These are phyloP conservation scores for Girardia tigrina DNA, from an alignment of 2,888 invertebrate species.

Conservation along the genomic window DNA sequence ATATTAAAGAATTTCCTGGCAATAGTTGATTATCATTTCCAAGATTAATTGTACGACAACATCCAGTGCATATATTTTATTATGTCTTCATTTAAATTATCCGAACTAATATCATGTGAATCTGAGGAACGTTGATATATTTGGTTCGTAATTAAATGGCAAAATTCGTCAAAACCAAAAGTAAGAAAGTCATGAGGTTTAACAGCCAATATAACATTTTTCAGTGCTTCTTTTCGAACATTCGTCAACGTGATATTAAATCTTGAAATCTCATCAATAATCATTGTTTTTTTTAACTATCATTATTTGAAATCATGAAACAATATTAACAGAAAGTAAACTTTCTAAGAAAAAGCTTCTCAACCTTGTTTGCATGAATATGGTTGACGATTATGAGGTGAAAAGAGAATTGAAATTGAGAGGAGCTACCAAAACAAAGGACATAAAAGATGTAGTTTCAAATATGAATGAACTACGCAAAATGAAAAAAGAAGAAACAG, in stretches of 20 bases:
- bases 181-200: constrained; percentile 60
- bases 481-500: too few species aligned
- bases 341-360: too few species aligned
- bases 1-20: constrained; percentile 53
- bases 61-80: background rate
- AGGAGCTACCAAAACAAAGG: too few species aligned
- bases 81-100: background rate
- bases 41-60: constrained; percentile 33
- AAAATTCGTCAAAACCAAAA: constrained; percentile 47
- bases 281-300: constrained; percentile 57
- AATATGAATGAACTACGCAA: too few species aligned
- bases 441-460: too few species aligned
- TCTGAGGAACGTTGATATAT: constrained; percentile 39
- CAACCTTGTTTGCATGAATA: too few species aligned
- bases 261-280: constrained; percentile 63
- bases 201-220: constrained; percentile 55
- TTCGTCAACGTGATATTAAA: constrained; percentile 61
- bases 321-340: too few species aligned
- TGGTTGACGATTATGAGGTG: too few species aligned
- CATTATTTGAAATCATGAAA: too few species aligned
- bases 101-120: background rate
- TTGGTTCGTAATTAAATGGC: constrained; percentile 40
- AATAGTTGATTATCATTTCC: constrained; percentile 45
- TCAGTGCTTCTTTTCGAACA: constrained; percentile 54
- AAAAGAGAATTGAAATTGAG: too few species aligned